phyloP scores from a whole-genome alignment of 2,797 vertebrate species.

The Bradypus variegatus region DNA sequence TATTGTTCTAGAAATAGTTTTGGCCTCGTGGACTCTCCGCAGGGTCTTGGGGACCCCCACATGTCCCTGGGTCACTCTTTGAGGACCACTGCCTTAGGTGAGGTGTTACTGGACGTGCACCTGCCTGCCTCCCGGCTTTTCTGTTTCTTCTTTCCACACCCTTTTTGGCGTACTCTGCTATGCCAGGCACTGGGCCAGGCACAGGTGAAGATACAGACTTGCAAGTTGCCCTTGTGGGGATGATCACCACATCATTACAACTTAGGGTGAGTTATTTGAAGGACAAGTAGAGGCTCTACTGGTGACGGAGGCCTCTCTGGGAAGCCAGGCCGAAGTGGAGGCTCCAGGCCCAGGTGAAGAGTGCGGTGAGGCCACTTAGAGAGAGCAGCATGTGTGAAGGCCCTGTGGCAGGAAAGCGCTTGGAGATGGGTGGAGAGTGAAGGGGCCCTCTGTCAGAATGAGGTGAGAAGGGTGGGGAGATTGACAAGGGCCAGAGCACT shows the following conservation, averaged over 20 bases:
- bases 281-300: background rate
- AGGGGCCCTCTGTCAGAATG: background rate
- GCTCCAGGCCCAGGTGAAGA: too few species aligned
- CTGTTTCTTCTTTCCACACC: too few species aligned
- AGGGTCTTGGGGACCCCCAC: background rate
- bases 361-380: background rate
- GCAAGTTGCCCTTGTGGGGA: too few species aligned
- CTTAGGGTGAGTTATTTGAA: background rate
- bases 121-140: background rate
- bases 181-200: background rate
- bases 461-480: background rate
- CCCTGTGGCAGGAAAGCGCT: background rate
- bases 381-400: background rate
- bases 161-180: background rate
- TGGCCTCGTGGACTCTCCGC: background rate
- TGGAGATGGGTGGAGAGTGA: background rate
- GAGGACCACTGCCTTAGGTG: background rate
- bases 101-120: background rate
- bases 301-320: background rate
- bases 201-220: background rate
- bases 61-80: background rate
- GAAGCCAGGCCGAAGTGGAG: background rate
- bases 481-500: background rate
- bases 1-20: background rate
- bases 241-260: background rate